Conservation (phyloP, 2,888 invertebrate species). For the Drosophila paracracens region DNA sequence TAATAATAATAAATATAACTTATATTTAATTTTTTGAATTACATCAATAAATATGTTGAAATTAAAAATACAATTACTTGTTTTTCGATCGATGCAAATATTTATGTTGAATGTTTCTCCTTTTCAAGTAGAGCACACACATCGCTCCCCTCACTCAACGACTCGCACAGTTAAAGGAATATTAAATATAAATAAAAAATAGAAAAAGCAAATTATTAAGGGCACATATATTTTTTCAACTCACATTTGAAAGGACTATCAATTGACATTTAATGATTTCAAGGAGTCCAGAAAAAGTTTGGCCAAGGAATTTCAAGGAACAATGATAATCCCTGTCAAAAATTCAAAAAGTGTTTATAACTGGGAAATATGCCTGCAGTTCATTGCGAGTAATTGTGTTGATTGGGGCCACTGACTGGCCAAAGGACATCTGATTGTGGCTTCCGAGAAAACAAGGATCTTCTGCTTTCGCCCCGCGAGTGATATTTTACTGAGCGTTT, state of each 20-base stretch:
- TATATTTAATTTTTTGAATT: constrained; percentile 82
- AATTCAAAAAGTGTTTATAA: background rate
- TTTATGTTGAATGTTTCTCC: background rate
- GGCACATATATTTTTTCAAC: too few species aligned
- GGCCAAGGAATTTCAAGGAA: background rate
- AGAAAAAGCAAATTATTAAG: too few species aligned
- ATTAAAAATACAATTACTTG: constrained; percentile 50
- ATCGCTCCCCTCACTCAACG: background rate
- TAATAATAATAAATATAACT: constrained; percentile 77
- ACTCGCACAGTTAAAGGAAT: background rate
- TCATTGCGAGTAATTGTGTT: background rate
- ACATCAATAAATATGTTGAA: constrained; percentile 84
- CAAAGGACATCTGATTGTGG: background rate
- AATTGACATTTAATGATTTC: background rate
- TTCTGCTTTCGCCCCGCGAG: background rate
- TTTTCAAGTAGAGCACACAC: background rate
- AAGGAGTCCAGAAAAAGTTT: background rate
- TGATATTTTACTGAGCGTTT: too few species aligned
- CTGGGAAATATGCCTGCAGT: background rate
- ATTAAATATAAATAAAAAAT: background rate
- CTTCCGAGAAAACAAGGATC: background rate
- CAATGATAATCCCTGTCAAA: background rate
- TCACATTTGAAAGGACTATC: background rate
- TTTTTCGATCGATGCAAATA: background rate
- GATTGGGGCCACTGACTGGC: background rate